Evolutionary conservation across 1,140 invertebrate genomes (phyloP), one percentile per base, ranked within the genome.

Genomic region (Diorhabda carinulata): DNA sequence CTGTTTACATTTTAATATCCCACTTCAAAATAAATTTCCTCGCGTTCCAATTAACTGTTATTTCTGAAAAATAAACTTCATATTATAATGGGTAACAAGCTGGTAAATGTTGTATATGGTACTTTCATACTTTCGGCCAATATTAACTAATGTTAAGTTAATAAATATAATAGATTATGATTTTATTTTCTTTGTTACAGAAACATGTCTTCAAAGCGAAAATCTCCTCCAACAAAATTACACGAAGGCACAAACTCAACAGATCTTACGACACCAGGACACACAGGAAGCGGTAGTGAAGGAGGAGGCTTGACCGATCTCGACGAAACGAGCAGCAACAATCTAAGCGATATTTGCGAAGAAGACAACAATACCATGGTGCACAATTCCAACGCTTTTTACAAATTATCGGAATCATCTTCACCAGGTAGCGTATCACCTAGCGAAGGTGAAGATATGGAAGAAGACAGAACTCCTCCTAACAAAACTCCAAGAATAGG

Each of bases 191-290:
- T 80, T 80, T 81, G 74, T 87, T 87, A 62, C 88, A 93, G 92
- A 90, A 93, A 88, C 86, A 95, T 95, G 93, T 94, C 92, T 88
- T 95, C 93, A 84, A 95, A 95, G 89, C 89, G 92, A 84, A 95
- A 95, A 83, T 94, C 92, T 81, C 92, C 92, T 81, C 93, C 93
- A 83, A 92, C 91, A 72, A 94, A 94, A 87, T 87, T 94, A 84
- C 89, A 91, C 84, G 91, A 93, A 85, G 91, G 91, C 83, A 87
- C 86, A 76, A 84, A 86, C 77, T 78, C 78, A 77, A 76, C 79
- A 67, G 78, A 81, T 76, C 83, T 85, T 73, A 83, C 83, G 70
- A 77, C 80, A 44, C 81, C 82, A 75, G 73, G 77, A 47, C 74
- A 76, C 57, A 71, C 74, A 25, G 77, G 76, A 60, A 77, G 77